These are phyloP conservation scores for Hippolais icterina DNA, from an alignment of 2,113 vertebrate species.

Conservation along the genomic window DNA sequence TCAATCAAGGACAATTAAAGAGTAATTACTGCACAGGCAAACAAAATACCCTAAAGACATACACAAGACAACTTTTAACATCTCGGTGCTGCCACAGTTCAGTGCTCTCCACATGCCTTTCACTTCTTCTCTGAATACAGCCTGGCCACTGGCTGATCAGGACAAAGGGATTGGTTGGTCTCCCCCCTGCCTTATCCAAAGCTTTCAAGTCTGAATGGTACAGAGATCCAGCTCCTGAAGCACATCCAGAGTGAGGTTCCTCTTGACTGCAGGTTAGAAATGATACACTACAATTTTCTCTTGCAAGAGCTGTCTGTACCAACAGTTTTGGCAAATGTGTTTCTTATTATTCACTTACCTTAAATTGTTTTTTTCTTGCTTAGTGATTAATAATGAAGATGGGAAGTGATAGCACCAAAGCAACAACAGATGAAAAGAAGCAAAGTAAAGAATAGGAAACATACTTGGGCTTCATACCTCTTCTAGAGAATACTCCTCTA, in stretches of 20 bases:
- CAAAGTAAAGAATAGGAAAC: not conserved
- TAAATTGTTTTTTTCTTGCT: not conserved
- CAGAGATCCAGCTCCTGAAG: not conserved
- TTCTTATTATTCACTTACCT: not conserved
- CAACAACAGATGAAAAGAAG: not conserved
- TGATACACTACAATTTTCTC: not conserved
- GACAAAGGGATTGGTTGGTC: not conserved
- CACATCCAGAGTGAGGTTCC: not conserved
- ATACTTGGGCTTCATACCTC: not conserved
- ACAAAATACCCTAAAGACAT: not conserved
- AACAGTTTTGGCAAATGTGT: not conserved
- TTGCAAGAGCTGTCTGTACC: not conserved
- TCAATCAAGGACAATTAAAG: not conserved
- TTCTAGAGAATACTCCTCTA: not conserved
- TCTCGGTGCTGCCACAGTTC: not conserved
- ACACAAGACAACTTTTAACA: not conserved
- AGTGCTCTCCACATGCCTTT: not conserved
- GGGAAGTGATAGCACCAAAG: not conserved
- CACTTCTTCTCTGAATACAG: accelerated
- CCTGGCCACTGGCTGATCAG: not conserved
- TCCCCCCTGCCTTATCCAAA: not conserved
- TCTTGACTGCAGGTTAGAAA: not conserved
- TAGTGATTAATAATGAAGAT: not conserved
- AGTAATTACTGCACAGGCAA: not conserved
- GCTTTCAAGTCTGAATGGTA: not conserved